Percentiles rank a stretch among this genome's conserved stretches.
phyloP scores from a whole-genome alignment of 2,113 vertebrate species.

The Cervus canadensis region DNA sequence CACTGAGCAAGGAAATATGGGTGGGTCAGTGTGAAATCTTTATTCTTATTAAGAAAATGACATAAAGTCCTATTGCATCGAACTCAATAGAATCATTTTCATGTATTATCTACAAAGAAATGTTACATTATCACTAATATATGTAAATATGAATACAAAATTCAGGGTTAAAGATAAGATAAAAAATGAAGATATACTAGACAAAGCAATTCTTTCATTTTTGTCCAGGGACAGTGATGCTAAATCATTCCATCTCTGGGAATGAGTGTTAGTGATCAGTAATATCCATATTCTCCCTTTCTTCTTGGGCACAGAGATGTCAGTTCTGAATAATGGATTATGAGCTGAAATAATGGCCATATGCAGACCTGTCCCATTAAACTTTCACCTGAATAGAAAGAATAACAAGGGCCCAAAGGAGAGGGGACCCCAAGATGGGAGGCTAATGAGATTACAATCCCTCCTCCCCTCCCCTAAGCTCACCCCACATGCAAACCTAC shows the following conservation, averaged over 20 bases:
- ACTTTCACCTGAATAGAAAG: neutral
- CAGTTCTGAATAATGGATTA: neutral
- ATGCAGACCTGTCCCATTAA: neutral
- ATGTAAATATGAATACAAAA: slow-evolving; percentile 34
- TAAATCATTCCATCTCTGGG: neutral
- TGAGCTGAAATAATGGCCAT: neutral
- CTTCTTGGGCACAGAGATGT: neutral
- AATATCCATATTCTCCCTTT: neutral
- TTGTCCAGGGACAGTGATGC: neutral
- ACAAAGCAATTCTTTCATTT: neutral
- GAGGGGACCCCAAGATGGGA: neutral
- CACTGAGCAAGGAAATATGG: neutral
- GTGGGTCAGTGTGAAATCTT: neutral
- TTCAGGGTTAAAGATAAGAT: neutral
- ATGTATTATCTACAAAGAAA: neutral
- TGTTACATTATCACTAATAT: neutral
- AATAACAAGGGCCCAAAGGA: neutral
- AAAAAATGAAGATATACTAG: neutral
- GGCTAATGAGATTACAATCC: neutral
- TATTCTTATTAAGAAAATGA: neutral
- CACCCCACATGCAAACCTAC: neutral
- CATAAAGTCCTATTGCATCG: neutral
- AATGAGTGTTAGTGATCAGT: neutral
- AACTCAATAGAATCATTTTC: neutral
- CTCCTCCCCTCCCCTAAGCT: neutral